Percentiles rank a stretch among this genome's conserved stretches.
Evolutionary conservation across 2,797 vertebrate genomes (phyloP).

Genomic region (Danio aesculapii): DNA sequence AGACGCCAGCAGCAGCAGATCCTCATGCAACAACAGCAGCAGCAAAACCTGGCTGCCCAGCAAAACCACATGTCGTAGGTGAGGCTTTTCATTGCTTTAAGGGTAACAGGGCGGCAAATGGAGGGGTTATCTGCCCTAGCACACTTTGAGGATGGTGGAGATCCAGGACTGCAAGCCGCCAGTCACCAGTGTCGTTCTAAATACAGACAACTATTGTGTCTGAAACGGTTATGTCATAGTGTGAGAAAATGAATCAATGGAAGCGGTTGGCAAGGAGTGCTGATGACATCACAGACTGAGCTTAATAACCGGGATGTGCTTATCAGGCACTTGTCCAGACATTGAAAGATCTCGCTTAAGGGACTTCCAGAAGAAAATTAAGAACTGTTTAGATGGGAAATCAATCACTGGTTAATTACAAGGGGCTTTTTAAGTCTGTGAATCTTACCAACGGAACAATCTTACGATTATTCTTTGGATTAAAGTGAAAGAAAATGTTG

Average conservation of each 20-base stretch:
- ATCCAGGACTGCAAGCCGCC: neutral
- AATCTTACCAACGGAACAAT: neutral
- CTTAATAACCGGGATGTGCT: neutral
- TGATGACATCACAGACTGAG: neutral
- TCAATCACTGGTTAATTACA: conserved; percentile 2
- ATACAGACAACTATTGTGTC: conserved; percentile 19
- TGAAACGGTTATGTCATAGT: conserved; percentile 10
- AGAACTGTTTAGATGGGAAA: conserved; percentile 12
- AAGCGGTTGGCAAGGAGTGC: neutral
- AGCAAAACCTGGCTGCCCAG: conserved; percentile 87
- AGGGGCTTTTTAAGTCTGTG: neutral
- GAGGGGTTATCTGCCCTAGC: neutral
- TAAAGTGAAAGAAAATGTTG: neutral
- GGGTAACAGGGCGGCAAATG: conserved; percentile 51
- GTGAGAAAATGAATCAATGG: conserved; percentile 8
- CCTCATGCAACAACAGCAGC: conserved; percentile 92
- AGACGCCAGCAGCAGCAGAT: conserved; percentile 96
- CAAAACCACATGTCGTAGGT: conserved; percentile 99
- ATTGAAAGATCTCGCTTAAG: conserved; percentile 7
- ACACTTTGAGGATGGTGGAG: neutral
- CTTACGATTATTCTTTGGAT: neutral
- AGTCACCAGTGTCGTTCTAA: conserved; percentile 3
- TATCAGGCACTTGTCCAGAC: conserved; percentile 16
- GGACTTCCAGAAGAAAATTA: conserved; percentile 1
- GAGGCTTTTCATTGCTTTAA: conserved; percentile 87